Base-by-base conservation (phyloP, 2,797 vertebrate genomes). In the Chloroceryle inda region DNA sequence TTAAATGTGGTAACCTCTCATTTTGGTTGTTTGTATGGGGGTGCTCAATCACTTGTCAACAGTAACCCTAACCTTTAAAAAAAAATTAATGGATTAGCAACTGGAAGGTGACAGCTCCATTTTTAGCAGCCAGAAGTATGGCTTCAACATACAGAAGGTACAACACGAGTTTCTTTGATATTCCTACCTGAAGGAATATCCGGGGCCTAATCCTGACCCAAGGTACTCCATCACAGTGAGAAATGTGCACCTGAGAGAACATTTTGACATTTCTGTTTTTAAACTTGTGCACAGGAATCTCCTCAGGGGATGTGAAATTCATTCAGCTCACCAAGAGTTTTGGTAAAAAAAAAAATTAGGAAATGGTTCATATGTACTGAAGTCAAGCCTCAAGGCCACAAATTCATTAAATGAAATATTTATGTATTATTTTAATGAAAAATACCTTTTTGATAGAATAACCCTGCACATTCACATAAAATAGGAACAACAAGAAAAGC, bases 81-180 rank as follows among this genome's bases (percentile, higher is more conserved):
- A 92, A 38, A 89, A 92, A 94, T 77, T 47, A 92, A 97, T 95
- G 69, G 83, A 92, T 96, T 95, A 92, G 66, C 83, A 95, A 64
- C 67, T 75, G 79, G 86, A 96, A 95, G 68, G 53, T 94, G 94
- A 92, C 89, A 96, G 76, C 71, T 88, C 66, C 44, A 93, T 95
- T 97, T 96, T 96, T 76, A 96, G 76, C 82, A 75, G 81, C 82
- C 79, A 94, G 71, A 81, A 26, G 2, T 89, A 96, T 58, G 72
- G 53, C 4, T 49, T 49, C 13, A 26, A 52, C 50, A 52, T 29
- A 29, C 27, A 52, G 50, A 33, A 88, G 40, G 44, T 83, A 75
- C 84, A 92, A 84, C 38, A 94, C 64, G 91, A 44, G 23, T 72
- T 90, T 88, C 66, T 90, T 80, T 76, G 27, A 86, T 68, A 92